Evolutionary conservation across 2,888 invertebrate genomes (phyloP).

Genomic region (Bellardia bayeri): DNA sequence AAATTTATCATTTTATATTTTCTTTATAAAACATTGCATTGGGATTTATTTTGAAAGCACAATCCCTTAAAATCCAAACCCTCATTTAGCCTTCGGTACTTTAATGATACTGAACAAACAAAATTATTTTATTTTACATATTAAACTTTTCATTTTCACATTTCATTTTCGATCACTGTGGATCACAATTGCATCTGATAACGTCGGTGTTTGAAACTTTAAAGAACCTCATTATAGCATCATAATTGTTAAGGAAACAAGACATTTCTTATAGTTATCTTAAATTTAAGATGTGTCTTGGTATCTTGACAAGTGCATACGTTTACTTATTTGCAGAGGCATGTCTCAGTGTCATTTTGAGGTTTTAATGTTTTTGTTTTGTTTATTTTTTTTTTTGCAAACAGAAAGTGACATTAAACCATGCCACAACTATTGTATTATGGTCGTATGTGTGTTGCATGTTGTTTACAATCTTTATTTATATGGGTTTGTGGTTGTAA

Average conservation of each 20-base stretch:
- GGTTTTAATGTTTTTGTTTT: neutral
- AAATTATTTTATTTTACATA: too few species aligned
- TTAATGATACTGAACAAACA: too few species aligned
- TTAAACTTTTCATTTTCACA: too few species aligned
- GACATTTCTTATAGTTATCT: neutral
- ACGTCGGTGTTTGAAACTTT: too few species aligned
- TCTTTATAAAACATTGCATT: too few species aligned
- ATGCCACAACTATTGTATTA: conserved; percentile 32
- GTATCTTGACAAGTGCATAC: neutral
- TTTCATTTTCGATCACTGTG: neutral
- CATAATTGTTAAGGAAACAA: neutral
- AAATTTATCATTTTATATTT: too few species aligned
- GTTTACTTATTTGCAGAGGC: neutral
- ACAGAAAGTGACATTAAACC: conserved; percentile 45
- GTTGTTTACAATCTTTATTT: conserved; percentile 7
- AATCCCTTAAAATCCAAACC: too few species aligned
- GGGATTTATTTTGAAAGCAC: too few species aligned
- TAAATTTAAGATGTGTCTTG: neutral
- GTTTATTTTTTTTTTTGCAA: too few species aligned
- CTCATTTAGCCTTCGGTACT: too few species aligned
- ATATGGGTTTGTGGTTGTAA: neutral
- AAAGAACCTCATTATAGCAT: too few species aligned
- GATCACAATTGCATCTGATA: neutral
- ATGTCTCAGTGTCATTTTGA: neutral
- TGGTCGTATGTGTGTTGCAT: conserved; percentile 4